Evolutionary conservation across 2,113 vertebrate species (phyloP), one percentile per base, ranked within the genome.

Genomic region (Corythoichthys intestinalis): DNA sequence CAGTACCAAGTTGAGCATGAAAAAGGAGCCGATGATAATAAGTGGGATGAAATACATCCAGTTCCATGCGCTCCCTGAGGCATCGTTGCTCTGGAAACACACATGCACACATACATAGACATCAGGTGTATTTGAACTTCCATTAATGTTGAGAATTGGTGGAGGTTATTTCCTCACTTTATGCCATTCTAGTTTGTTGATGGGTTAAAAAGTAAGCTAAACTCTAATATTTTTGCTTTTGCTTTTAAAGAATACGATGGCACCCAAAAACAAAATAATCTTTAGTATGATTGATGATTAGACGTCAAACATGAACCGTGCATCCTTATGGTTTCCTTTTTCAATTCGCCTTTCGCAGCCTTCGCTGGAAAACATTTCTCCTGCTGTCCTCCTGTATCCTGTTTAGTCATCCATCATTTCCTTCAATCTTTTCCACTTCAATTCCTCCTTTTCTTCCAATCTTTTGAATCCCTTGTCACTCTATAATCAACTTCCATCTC

Each of bases 41-140:
- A 97, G 95, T 48, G 96, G 95, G 76, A 97, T 95, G 89, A 96
- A 97, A 90, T 97, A 97, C 88, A 97, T 89, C 96, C 96, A 97
- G 88, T 97, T 97, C 94, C 94, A 97, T 78, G 94, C 92, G 76
- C 94, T 95, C 88, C 96, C 96, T 92, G 94, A 95, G 90, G 94
- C 95, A 64, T 97, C 95, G 52, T 97, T 95, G 92, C 95, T 97
- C 96, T 97, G 92, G 11, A 65, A 82, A 80, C 52, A 57, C 54
- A 54, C 54, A 57, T 6, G 20, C 52, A 10, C 52, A 53, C n/a
- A 72, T 62, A 71, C 50, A 61, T 11, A 71, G 1, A 49, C 15
- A 17, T 50, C 70, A 78, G 28, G 67, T 28, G 56, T 34, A 28
- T 56, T 28, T 56, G 53, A 28, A 20, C 9, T 56, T 56, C 20